Evolutionary conservation across 1,140 invertebrate genomes (phyloP), one percentile per base, ranked within the genome.

Genomic region (Dermatophagoides farinae): DNA sequence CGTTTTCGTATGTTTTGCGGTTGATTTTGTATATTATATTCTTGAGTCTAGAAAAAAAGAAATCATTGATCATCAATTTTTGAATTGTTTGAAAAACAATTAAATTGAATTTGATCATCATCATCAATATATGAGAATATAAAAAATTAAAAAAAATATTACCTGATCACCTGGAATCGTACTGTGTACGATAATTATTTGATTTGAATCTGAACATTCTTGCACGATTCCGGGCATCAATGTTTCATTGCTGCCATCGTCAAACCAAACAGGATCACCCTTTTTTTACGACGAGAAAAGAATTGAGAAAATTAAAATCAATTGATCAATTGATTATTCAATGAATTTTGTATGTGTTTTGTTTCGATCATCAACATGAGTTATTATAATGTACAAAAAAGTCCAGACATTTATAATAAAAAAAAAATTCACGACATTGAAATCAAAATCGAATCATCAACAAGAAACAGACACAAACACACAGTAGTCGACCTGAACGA

Each of bases 191-290:
- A 65, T 68, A 49, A 69, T 62, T 20, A 89, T 85, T 71, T 88
- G 84, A 39, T 86, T 86, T 49, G 85, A 84, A 65, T 81, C 79
- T 72, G 89, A 86, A 64, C 83, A 85, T 70, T 90, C 86, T 64
- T 86, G 73, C 58, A 91, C 82, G 72, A 88, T 84, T 57, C 88
- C 88, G 46, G 88, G 87, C 66, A 90, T 77, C 65, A 86, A 83
- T 25, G 53, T 55, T 23, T 89, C 81, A 38, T 86, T 85, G 65
- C 88, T 78, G 16, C 85, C 82, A 40, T 87, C 86, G 75, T 90
- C 86, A 75, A 90, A 91, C 87, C 88, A 91, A 66, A 91, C 85
- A 71, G 88, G 77, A 70, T 89, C 86, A 51, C 86, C 86, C 68
- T n/a, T n/a, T n/a, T n/a, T n/a, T n/a, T 70, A 39, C 20, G 22